Percentiles rank a stretch among this genome's conserved stretches.
These are phyloP conservation scores for Lepidocyrtoides sp. DNA, from an alignment of 2,888 invertebrate species.

Conservation along the genomic window DNA sequence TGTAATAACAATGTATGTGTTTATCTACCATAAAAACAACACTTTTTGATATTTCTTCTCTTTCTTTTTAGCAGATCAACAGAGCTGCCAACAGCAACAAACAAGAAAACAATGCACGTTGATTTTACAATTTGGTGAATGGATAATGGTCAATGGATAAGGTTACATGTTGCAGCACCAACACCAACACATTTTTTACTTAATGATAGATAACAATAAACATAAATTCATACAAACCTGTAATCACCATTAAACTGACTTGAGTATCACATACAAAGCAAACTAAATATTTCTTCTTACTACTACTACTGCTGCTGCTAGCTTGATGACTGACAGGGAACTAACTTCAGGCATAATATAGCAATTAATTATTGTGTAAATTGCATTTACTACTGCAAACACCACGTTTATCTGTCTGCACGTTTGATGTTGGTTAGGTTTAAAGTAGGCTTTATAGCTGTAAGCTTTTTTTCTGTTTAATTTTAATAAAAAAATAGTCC, in stretches of 20 bases:
- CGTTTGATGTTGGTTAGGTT: too few species aligned
- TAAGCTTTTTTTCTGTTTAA: too few species aligned
- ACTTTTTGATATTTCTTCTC: too few species aligned
- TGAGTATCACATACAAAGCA: not conserved
- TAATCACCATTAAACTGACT: conserved; percentile 33
- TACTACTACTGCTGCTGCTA: not conserved
- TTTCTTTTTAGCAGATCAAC: not conserved
- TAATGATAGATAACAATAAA: not conserved
- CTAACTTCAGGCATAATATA: conserved; percentile 3
- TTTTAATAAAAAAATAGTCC: too few species aligned
- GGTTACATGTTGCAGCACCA: not conserved
- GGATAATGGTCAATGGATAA: not conserved
- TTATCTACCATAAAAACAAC: too few species aligned
- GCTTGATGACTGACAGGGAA: not conserved
- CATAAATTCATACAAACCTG: conserved; percentile 40
- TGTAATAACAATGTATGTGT: not conserved
- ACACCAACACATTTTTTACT: too few species aligned
- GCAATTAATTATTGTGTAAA: conserved; percentile 44
- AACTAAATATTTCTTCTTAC: not conserved
- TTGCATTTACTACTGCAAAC: not conserved
- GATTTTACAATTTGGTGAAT: not conserved
- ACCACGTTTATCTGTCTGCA: not conserved
- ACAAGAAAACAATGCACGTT: not conserved
- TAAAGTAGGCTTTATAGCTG: too few species aligned
- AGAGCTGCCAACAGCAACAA: not conserved